These are phyloP conservation scores for Scyliorhinus canicula DNA, from an alignment of 2,797 vertebrate genomes.

Conservation along the genomic window DNA sequence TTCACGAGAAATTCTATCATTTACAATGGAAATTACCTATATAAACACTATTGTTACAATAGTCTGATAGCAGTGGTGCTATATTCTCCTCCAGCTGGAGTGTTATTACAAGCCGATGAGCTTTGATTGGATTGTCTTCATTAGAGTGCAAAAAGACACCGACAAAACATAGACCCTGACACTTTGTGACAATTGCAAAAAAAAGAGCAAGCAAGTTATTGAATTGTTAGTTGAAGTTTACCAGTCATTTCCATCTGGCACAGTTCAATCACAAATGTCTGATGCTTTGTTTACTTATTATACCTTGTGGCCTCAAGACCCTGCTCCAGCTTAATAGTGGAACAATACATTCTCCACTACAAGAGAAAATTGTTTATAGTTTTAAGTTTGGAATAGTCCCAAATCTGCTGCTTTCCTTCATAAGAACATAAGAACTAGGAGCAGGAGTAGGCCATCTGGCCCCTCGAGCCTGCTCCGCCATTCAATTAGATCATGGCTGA, in stretches of 20 bases:
- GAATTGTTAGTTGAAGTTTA: neutral
- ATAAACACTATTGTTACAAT: neutral
- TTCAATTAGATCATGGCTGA: no score
- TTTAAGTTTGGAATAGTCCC: conserved; percentile 1
- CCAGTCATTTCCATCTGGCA: neutral
- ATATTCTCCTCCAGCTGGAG: no score
- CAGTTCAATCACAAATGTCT: neutral
- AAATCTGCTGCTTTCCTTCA: neutral
- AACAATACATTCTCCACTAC: neutral
- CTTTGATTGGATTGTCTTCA: neutral
- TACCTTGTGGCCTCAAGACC: neutral
- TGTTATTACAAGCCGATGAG: neutral
- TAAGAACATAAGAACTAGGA: no score
- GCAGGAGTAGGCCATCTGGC: no score
- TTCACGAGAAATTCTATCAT: neutral
- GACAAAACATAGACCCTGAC: neutral
- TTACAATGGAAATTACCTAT: neutral
- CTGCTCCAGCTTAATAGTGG: neutral
- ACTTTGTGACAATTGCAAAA: neutral
- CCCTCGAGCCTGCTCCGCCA: no score
- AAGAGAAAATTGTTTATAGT: neutral
- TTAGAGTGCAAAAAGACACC: neutral
- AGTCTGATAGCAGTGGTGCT: neutral
- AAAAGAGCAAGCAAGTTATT: neutral
- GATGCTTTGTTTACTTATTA: neutral